Percentiles rank a stretch among this genome's conserved stretches.
Conservation (phyloP, 1,140 invertebrate genomes). For the Gryllus bimaculatus region DNA sequence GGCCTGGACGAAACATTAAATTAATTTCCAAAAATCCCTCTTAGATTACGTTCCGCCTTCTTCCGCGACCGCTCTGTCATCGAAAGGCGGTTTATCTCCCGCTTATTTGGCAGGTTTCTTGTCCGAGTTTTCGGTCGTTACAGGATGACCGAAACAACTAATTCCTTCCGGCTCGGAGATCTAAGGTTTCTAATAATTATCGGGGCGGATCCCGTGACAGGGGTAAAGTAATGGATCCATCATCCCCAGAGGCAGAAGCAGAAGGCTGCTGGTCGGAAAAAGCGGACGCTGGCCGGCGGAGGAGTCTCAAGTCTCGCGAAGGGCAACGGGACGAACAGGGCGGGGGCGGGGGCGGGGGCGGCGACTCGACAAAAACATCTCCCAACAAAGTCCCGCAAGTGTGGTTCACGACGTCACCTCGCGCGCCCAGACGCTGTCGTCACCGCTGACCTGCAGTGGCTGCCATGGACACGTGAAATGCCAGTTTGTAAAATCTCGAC, state of each 20-base stretch:
- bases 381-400: not conserved
- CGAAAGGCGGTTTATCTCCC: constrained; percentile 2
- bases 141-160: constrained; percentile 15
- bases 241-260: constrained; percentile 15
- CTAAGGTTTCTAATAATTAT: constrained; percentile 18
- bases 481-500: too few relatives aligned
- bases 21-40: constrained; percentile 1
- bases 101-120: constrained; percentile 7
- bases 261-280: not conserved
- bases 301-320: not conserved
- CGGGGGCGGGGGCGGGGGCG: too few relatives aligned
- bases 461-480: too few relatives aligned
- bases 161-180: constrained; percentile 12
- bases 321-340: not conserved
- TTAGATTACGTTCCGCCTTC: not conserved
- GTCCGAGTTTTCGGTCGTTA: not conserved
- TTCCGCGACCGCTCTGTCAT: constrained; percentile 2
- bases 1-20: not conserved
- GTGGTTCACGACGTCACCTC: too few relatives aligned
- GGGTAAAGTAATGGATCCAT: constrained; percentile 19
- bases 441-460: too few relatives aligned
- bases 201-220: constrained; percentile 14
- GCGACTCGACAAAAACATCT: not conserved
- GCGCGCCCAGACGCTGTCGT: too few relatives aligned
- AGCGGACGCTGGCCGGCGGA: not conserved